Evolutionary conservation across 2,888 invertebrate genomes (phyloP), one percentile per base, ranked within the genome.

Genomic region (Neoascia interrupta): DNA sequence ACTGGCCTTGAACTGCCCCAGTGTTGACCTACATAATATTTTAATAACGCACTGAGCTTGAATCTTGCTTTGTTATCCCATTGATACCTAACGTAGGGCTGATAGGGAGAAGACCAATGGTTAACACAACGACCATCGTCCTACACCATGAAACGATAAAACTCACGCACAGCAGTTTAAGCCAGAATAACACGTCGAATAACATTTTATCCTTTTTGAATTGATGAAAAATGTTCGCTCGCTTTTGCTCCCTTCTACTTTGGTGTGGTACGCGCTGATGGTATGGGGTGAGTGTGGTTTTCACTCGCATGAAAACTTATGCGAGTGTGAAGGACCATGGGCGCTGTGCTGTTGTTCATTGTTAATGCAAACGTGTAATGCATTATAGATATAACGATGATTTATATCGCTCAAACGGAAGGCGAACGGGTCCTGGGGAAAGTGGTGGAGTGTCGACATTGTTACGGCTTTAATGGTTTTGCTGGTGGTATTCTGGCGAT

Each of bases 1-100:
- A 18, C 11, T 39, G 19, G 31, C 56, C 56, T 8, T 56, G 56
- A 56, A n/a, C n/a, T n/a, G n/a, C 56, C 56, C 41, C 6, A 16
- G n/a, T n/a, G 41, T 26, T 41, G 56, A 41, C 56, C 56, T 41
- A 41, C 39, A 56, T 56, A n/a, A 19, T 13, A 56, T 56, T 41
- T 41, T 41, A 39, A 56, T 41, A 31, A 56, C 56, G 41, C 56
- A 41, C 41, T 41, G 28, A 19, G n/a, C 19, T 31, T 13, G 31
- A 56, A 41, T 31, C 41, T 28, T 31, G 56, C 41, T 56, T 41
- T 19, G 28, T 16, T 56, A 28, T 39, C 54, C 54, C 18, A 39
- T 11, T 37, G 26, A n/a, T 21, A 37, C 23, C 21, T 8, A 23
- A 15, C 23, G 13, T 6, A 37, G 3, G 15, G n/a, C n/a, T n/a